Evolutionary conservation across 2,888 invertebrate genomes (phyloP).

Genomic region (Phasia obesa): DNA sequence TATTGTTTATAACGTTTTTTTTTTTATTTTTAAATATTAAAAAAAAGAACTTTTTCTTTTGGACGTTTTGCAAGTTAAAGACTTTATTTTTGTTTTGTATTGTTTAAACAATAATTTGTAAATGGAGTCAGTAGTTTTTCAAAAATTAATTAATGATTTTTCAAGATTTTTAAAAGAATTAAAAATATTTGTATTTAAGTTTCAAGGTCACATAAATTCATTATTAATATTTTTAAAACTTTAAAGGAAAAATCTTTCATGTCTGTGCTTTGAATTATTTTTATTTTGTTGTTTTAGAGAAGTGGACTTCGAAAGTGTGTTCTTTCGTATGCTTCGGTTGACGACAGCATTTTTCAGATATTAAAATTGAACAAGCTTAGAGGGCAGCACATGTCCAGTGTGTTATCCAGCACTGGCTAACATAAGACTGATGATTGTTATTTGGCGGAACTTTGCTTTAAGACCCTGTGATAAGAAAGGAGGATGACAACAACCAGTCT

Average conservation of each 20-base stretch:
- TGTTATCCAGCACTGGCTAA: too few species aligned
- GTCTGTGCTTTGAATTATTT: too few species aligned
- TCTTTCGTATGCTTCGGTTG: too few species aligned
- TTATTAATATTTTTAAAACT: slow-evolving; percentile 14
- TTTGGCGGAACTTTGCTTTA: too few species aligned
- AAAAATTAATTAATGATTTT: not conserved
- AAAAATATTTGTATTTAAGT: not conserved
- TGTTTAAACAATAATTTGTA: slow-evolving; percentile 55
- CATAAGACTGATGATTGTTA: too few species aligned
- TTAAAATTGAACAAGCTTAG: too few species aligned
- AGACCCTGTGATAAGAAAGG: too few species aligned
- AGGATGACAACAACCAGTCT: too few species aligned
- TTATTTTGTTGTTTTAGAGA: too few species aligned
- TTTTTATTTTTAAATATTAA: slow-evolving; percentile 44
- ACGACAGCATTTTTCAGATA: too few species aligned
- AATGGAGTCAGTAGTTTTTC: slow-evolving; percentile 44
- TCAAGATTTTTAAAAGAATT: not conserved
- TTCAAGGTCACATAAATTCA: slow-evolving; percentile 10
- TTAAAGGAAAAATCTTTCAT: slow-evolving; percentile 25
- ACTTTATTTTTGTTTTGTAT: slow-evolving; percentile 55
- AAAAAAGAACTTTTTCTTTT: slow-evolving; percentile 69
- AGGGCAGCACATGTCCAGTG: too few species aligned
- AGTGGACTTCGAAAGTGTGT: too few species aligned
- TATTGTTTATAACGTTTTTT: slow-evolving; percentile 63
- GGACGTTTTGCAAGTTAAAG: slow-evolving; percentile 72